A percentile compares a stretch with the other conserved stretches of the same genome.
Evolutionary conservation across 1,140 invertebrate genomes (phyloP).

Genomic region (Cydia strobilella): DNA sequence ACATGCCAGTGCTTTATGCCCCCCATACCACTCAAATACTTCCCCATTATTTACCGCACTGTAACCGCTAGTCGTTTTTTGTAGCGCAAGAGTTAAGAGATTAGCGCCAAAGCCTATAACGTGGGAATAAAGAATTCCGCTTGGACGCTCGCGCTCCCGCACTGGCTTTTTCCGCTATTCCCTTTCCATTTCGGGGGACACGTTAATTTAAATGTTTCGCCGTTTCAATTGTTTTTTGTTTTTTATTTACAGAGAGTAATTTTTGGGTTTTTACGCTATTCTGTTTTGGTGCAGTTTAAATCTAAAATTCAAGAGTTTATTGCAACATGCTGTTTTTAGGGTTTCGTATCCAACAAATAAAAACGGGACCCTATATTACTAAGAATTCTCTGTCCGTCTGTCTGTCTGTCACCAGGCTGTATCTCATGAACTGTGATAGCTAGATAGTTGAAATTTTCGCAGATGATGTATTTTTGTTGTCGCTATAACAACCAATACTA

Average conservation of each 20-base stretch:
- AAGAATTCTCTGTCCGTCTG: too few species aligned
- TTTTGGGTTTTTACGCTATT: conserved; percentile 17
- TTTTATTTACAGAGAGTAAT: conserved; percentile 19
- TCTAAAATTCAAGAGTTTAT: too few species aligned
- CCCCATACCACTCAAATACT: neutral
- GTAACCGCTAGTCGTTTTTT: conserved; percentile 10
- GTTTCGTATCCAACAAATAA: too few species aligned
- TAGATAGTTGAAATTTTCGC: too few species aligned
- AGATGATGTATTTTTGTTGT: too few species aligned
- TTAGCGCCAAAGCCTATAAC: conserved; percentile 25
- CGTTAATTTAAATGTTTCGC: conserved; percentile 33
- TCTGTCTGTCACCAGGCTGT: too few species aligned
- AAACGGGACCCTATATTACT: too few species aligned
- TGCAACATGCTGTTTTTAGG: too few species aligned
- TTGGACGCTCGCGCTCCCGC: conserved; percentile 7
- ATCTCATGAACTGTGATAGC: too few species aligned
- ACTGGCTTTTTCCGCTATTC: conserved; percentile 21
- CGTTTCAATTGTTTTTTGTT: conserved; percentile 16
- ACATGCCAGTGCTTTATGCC: too few species aligned
- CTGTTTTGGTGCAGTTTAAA: neutral
- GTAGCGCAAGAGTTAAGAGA: conserved; percentile 26
- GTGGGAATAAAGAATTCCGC: conserved; percentile 23
- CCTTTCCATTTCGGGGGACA: conserved; percentile 27
- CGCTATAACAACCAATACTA: too few species aligned
- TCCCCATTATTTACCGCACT: conserved; percentile 1